Conservation (phyloP, 2,797 vertebrate species). For the Alcedo atthis region DNA sequence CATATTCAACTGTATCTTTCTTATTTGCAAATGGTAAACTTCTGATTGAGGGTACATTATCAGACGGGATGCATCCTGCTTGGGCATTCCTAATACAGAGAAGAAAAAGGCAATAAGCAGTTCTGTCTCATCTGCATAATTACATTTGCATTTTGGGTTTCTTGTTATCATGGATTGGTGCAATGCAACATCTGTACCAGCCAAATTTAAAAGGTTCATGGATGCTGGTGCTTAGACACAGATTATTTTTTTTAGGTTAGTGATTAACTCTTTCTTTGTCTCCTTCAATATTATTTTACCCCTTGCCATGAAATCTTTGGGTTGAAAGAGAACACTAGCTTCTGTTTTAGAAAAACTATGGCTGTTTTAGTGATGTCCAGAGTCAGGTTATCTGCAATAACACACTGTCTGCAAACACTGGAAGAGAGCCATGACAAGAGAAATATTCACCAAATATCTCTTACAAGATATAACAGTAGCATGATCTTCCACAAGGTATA, state of each 20-base stretch:
- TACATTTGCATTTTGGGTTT: background rate
- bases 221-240: background rate
- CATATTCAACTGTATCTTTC: background rate
- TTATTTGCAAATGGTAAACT: background rate
- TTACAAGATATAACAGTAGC: background rate
- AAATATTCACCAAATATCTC: background rate
- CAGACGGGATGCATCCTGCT: background rate
- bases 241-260: background rate
- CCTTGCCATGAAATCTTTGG: background rate
- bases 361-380: background rate
- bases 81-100: background rate
- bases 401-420: fast-evolving
- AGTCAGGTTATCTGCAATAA: background rate
- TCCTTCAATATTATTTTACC: background rate
- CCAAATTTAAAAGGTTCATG: background rate
- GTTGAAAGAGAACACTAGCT: background rate
- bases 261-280: background rate
- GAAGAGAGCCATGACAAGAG: background rate
- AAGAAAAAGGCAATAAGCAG: background rate
- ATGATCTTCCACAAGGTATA: background rate
- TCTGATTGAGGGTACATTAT: background rate
- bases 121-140: background rate
- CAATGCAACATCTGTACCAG: background rate
- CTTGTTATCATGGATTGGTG: background rate
- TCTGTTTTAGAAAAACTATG: background rate